These are phyloP conservation scores for Pteropus rufus DNA, from an alignment of 2,797 vertebrate species.

Conservation along the genomic window DNA sequence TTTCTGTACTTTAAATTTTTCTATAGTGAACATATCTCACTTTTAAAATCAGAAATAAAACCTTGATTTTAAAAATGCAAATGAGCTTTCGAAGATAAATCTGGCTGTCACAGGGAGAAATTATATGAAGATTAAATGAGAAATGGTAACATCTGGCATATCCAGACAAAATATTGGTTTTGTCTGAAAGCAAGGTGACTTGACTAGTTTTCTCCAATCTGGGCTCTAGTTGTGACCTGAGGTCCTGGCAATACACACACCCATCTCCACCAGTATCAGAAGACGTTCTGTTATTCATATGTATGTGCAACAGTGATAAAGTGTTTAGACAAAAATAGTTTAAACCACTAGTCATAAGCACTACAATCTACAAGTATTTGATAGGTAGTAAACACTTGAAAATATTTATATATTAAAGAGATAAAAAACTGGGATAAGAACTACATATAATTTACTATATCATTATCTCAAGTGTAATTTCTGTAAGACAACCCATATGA, in stretches of 20 bases:
- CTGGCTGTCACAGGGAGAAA: conserved; percentile 25
- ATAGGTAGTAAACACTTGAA: background rate
- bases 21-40: background rate
- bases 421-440: background rate
- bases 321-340: background rate
- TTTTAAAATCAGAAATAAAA: conserved; percentile 52
- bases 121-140: conserved; percentile 59
- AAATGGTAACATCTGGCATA: conserved; percentile 44
- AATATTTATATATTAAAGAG: background rate
- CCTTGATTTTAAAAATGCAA: conserved; percentile 55
- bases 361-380: background rate
- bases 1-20: conserved; percentile 18
- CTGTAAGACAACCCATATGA: background rate
- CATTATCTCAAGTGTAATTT: background rate
- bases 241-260: background rate
- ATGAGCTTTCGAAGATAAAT: conserved; percentile 58
- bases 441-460: background rate
- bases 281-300: background rate
- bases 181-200: conserved; percentile 11
- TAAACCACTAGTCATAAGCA: background rate
- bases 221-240: background rate
- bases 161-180: conserved; percentile 11
- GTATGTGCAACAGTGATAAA: background rate
- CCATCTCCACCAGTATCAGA: background rate
- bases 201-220: background rate